Evolutionary conservation across 1,140 invertebrate species (phyloP), one percentile per base, ranked within the genome.

Genomic region (Brachionus manjavacas): DNA sequence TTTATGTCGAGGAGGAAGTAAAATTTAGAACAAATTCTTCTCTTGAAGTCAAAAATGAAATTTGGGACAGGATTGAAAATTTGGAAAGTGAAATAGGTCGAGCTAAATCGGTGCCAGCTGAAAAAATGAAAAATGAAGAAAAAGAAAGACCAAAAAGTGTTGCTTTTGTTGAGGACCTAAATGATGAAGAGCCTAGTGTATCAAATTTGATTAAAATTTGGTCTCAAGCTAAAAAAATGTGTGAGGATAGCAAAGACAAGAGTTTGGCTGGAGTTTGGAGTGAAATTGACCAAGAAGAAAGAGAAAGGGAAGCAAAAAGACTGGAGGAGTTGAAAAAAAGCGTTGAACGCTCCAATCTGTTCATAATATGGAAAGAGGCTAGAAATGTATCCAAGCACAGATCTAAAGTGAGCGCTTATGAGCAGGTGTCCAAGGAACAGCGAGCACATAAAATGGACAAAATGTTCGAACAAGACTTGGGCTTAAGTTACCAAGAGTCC

Each of bases 131-230:
- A 0, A 39, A 41, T 20, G 14, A 72, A 39, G 68, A 72, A 20
- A 72, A 9, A 72, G 68, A 72, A 41, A 72, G 68, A 41, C 68
- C 68, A 16, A 72, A 72, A 72, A 72, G 68, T 72, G 68, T 72
- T 72, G 68, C 9, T 72, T 72, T 72, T 72, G 35, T 72, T 9
- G 35, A 72, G 6, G 4, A 43, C 12, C 1, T 23, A 72, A n/a
- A 72, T 9, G n/a, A 72, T 9, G 8, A 14, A 9, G 23, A 72
- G 31, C n/a, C 66, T 35, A 28, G 25, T 14, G 31, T 68, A 1
- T n/a, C 66, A 3, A 68, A 68, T 68, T 68, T 68, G 66, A 2
- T 68, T 0, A 68, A 68, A 31, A 68, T 68, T 31, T 68, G 66
- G 66, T 31, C 66, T 4, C 25, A 68, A 68, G 66, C 66, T 14